phyloP scores from a whole-genome alignment of 2,113 vertebrate species.

The Proteles cristata region DNA sequence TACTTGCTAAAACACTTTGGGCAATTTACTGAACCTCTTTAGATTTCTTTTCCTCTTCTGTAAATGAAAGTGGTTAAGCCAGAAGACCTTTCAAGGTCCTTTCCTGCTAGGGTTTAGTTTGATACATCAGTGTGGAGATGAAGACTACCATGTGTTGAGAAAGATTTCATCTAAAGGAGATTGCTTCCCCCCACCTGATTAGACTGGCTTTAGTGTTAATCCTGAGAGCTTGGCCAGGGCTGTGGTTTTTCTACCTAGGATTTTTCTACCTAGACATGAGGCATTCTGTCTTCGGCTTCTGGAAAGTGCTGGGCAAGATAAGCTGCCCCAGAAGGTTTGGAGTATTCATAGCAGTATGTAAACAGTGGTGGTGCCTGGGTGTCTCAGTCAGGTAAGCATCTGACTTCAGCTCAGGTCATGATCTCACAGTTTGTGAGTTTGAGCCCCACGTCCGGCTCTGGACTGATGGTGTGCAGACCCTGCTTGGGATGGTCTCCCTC shows the following conservation, averaged over 20 bases:
- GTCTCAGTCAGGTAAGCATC: too few species aligned
- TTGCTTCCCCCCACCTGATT: background rate
- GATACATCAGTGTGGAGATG: background rate
- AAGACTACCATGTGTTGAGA: background rate
- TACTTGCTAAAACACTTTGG: background rate
- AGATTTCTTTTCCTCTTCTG: background rate
- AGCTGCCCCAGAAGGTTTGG: background rate
- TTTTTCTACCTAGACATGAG: background rate
- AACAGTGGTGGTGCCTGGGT: background rate
- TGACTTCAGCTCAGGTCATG: too few species aligned
- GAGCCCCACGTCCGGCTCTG: too few species aligned
- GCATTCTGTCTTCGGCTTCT: background rate
- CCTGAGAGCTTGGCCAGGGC: background rate
- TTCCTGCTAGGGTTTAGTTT: background rate
- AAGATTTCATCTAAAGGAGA: background rate
- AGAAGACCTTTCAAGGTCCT: background rate
- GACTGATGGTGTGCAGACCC: too few species aligned
- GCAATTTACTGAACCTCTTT: background rate
- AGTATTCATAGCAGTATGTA: background rate
- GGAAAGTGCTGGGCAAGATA: background rate
- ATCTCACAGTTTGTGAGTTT: too few species aligned
- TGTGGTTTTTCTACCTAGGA: background rate
- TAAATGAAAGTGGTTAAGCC: background rate
- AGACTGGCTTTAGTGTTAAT: background rate
- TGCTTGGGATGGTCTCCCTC: too few species aligned